Conservation (phyloP, 2,888 invertebrate genomes). For the Carpatolechia fugitivella region DNA sequence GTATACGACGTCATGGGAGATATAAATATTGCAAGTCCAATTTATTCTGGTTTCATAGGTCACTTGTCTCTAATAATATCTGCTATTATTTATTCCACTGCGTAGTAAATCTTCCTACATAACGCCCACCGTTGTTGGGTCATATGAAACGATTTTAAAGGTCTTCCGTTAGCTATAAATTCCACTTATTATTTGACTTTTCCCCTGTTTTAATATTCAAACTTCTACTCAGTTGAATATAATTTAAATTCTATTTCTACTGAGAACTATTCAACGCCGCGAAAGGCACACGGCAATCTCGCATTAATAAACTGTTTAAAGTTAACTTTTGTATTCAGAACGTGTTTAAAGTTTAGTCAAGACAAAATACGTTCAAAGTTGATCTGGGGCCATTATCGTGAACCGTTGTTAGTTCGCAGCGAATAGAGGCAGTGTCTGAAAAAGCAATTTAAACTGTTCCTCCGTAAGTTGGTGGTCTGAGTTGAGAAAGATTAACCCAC, state of each 20-base stretch:
- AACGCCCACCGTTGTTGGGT: no score
- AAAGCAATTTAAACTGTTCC: conserved; percentile 75
- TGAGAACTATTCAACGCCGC: not conserved
- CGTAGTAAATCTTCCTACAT: no score
- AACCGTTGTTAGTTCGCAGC: conserved; percentile 54
- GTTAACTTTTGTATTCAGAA: conserved; percentile 8
- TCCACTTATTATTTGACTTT: no score
- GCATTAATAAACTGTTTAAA: conserved; percentile 9
- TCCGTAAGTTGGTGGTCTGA: conserved; percentile 38
- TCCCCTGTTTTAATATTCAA: no score
- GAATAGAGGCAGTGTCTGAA: conserved; percentile 65
- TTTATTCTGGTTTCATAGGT: no score
- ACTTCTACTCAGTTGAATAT: not conserved
- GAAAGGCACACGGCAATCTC: not conserved
- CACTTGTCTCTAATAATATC: no score
- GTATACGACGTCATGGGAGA: no score
- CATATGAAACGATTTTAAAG: no score
- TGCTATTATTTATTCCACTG: no score
- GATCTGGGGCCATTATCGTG: conserved; percentile 62
- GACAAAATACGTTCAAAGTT: conserved; percentile 54
- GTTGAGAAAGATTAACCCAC: conserved; percentile 26
- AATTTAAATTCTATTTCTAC: not conserved
- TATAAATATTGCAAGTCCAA: no score
- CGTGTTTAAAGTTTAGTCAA: conserved; percentile 17
- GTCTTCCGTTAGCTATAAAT: no score